Base-by-base conservation (phyloP, 2,888 invertebrate genomes). In the Ennomos erosarius region DNA sequence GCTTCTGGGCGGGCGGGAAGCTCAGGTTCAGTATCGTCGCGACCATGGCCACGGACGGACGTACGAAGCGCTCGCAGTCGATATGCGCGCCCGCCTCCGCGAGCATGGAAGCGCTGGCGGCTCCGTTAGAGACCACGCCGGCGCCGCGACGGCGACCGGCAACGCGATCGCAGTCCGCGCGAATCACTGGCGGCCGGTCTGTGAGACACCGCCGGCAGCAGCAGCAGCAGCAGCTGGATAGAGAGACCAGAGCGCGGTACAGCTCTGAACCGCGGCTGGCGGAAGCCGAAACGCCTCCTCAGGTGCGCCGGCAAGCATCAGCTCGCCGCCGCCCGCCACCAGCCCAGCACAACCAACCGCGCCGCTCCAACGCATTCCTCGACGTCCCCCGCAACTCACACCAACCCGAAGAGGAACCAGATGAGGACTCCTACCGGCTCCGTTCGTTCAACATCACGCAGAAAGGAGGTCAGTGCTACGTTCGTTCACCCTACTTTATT, bases 401-500 rank as follows among this genome's bases (percentile, higher is more conserved):
- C 54, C 90, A 88, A 53, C 80, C 87, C 0, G 93, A 93, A 42
- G 93, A 94, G 33, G 94, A 95, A 65, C 96, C 96, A 53, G 97
- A 97, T 76, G 97, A 97, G 77, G 97, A 98, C 87, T 96, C 96
- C 65, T 98, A 98, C 90, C 94, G 98, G 68, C 95, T 99, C 76
- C 94, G 99, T 76, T 97, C 98, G 71, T 99, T 99, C 93, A 97
- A 97, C 90, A 96, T 96, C 90, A 97, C 98, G 75, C 95, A 96
- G 75, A 98, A 98, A 95, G 97, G 97, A 95, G 94, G 94, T 95
- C 88, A 90, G 90, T 91, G 86, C 84, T 83, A 79, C 74, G 90
- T 82, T 78, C 89, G 80, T 90, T 90, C 84, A 90, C 85, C 90
- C 78, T 74, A 63, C 83, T 87, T 84, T 81, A 84, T 84, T 81